Conservation (phyloP, 2,888 invertebrate genomes). For the Tipula vernalis region DNA sequence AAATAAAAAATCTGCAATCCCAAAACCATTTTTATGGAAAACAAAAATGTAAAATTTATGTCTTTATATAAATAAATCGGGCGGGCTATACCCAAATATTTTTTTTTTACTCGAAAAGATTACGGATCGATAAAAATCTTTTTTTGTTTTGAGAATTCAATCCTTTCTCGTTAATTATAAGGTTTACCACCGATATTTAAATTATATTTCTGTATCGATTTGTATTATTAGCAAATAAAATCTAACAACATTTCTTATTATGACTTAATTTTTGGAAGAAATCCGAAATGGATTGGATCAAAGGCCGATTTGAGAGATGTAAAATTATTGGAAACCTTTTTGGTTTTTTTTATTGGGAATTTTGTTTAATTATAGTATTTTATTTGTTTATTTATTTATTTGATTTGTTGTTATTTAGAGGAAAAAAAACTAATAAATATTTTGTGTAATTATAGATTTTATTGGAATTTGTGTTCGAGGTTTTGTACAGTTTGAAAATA, state of each 20-base stretch:
- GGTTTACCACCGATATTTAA: background rate
- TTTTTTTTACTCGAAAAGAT: too few species aligned
- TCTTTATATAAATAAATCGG: background rate
- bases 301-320: background rate
- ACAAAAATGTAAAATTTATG: background rate
- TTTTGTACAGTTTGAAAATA: background rate
- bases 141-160: background rate
- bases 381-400: background rate
- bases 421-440: background rate
- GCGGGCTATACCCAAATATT: background rate
- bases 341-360: background rate
- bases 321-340: background rate
- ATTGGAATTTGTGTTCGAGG: background rate
- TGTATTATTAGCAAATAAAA: background rate
- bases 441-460: background rate
- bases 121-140: background rate
- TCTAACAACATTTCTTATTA: background rate
- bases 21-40: background rate
- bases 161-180: background rate
- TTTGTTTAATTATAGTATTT: background rate
- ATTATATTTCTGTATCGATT: background rate
- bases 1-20: background rate
- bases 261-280: background rate
- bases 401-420: background rate
- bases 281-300: background rate